A percentile compares a stretch with the other conserved stretches of the same genome.
Conservation (phyloP, 2,797 vertebrate species). For the Clarias pachynema region DNA sequence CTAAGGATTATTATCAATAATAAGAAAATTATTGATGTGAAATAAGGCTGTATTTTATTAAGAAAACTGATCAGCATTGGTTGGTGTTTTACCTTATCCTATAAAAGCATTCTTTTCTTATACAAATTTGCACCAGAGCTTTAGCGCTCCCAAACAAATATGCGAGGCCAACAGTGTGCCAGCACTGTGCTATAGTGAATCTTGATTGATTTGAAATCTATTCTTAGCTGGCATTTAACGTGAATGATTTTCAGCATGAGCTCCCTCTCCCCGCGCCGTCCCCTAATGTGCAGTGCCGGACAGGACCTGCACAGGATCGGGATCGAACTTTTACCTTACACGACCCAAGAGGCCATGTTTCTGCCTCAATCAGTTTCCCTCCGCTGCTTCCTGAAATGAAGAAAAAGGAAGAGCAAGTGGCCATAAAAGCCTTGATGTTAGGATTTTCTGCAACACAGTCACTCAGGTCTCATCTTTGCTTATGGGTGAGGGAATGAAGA, state of each 20-base stretch:
- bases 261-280: constrained; percentile 59
- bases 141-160: constrained; percentile 58
- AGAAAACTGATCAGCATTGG: not conserved
- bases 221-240: constrained; percentile 82
- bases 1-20: not conserved
- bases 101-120: not conserved
- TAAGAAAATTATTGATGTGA: not conserved
- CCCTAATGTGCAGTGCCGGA: not conserved
- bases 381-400: constrained; percentile 16
- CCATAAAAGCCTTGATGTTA: constrained; percentile 6
- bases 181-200: constrained; percentile 63
- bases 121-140: not conserved
- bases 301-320: constrained; percentile 23
- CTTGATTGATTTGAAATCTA: constrained; percentile 80
- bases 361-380: constrained; percentile 49
- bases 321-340: constrained; percentile 46
- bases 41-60: not conserved
- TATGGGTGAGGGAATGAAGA: constrained; percentile 27
- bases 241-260: constrained; percentile 74
- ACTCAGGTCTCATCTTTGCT: constrained; percentile 38
- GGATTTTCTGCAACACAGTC: constrained; percentile 19
- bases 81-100: not conserved
- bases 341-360: constrained; percentile 4
- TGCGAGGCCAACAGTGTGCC: constrained; percentile 70
- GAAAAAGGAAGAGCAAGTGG: constrained; percentile 28